A percentile compares a stretch with the other conserved stretches of the same genome.
phyloP scores from a whole-genome alignment of 2,888 invertebrate genomes.

The Pristionchus arcanus region DNA sequence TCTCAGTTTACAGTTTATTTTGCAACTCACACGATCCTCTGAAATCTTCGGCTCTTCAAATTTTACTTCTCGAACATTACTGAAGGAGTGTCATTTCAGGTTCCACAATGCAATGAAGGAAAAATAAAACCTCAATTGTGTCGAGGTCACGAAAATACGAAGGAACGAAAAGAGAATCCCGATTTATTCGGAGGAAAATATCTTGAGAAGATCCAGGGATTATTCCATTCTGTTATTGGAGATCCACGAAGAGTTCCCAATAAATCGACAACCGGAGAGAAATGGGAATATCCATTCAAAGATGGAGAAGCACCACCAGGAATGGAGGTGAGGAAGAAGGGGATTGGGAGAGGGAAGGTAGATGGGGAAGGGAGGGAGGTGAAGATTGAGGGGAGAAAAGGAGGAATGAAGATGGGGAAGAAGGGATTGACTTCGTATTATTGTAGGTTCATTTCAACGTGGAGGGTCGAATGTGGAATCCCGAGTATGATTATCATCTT shows the following conservation, averaged over 20 bases:
- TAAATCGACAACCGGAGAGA: background rate
- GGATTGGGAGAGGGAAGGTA: background rate
- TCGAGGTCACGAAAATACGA: background rate
- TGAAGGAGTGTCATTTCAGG: background rate
- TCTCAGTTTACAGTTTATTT: too few species aligned
- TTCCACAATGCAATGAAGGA: background rate
- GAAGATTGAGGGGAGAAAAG: background rate
- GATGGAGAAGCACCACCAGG: background rate
- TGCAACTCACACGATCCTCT: too few species aligned
- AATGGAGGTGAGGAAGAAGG: background rate
- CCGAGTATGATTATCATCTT: background rate
- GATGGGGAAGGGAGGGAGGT: background rate
- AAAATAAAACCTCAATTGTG: background rate
- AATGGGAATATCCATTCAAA: background rate
- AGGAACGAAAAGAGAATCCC: background rate
- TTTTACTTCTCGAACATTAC: background rate
- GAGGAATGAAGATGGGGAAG: background rate
- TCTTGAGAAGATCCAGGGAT: background rate
- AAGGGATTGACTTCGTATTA: background rate
- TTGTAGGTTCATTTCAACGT: background rate
- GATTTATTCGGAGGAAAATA: background rate
- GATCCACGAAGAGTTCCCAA: conserved; percentile 27
- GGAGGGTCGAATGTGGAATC: background rate
- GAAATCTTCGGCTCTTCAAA: too few species aligned
- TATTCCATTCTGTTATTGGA: conserved; percentile 30